phyloP scores from a whole-genome alignment of 1,140 invertebrate genomes.

The Drosophila orosa region DNA sequence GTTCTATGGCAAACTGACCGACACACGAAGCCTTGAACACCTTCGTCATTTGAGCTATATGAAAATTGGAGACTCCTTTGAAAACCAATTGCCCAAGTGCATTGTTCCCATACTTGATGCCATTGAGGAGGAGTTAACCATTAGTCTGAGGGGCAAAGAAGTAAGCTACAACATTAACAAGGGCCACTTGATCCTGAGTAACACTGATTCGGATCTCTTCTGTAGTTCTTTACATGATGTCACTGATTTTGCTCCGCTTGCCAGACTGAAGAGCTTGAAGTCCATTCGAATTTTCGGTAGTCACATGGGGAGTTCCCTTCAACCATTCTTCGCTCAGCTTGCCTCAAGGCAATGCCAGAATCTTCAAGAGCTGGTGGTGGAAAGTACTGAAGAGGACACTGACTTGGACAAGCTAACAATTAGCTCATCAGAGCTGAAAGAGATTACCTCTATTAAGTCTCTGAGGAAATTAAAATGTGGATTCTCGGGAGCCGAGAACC shows the following conservation, averaged over 20 bases:
- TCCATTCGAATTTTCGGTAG: background rate
- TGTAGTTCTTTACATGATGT: background rate
- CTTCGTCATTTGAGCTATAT: background rate
- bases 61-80: background rate
- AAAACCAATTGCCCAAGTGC: background rate
- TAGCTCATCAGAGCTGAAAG: background rate
- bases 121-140: background rate
- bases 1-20: background rate
- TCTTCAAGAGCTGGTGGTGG: conserved; percentile 4
- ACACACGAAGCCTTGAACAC: background rate
- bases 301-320: background rate
- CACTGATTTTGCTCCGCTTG: background rate
- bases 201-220: background rate
- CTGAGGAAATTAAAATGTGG: conserved; percentile 5
- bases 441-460: background rate
- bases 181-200: background rate
- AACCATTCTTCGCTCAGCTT: conserved; percentile 3
- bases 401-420: background rate
- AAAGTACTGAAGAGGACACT: background rate
- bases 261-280: background rate
- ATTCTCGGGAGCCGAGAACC: background rate
- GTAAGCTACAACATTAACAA: background rate
- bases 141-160: background rate
- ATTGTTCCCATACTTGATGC: background rate
- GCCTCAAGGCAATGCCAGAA: background rate